These are phyloP conservation scores for Achatina immaculata DNA, from an alignment of 1,140 invertebrate species.

Conservation along the genomic window DNA sequence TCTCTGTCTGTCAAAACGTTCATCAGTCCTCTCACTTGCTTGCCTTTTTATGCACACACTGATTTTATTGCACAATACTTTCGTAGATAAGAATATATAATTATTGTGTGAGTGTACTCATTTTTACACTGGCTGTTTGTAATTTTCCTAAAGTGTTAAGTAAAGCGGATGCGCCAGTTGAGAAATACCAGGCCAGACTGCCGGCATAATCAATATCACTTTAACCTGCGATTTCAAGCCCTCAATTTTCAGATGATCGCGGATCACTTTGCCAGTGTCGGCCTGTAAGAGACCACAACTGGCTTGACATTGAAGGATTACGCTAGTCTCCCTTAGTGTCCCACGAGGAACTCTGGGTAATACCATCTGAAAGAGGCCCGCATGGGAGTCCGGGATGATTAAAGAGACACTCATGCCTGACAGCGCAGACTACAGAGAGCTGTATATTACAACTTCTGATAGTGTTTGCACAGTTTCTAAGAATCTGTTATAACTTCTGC, in stretches of 20 bases:
- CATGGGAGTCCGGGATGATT: not conserved
- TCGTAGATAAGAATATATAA: no score
- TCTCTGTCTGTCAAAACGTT: no score
- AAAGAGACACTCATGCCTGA: not conserved
- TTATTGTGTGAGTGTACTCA: no score
- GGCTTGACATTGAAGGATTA: not conserved
- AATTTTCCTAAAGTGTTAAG: no score
- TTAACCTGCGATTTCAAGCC: not conserved
- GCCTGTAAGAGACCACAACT: not conserved
- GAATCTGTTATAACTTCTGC: not conserved
- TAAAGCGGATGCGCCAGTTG: no score
- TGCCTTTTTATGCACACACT: no score
- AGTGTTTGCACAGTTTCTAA: not conserved
- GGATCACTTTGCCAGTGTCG: slow-evolving; percentile 3
- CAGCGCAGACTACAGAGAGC: no score
- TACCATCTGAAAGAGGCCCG: not conserved
- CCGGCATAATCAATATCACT: not conserved
- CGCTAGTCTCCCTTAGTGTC: not conserved
- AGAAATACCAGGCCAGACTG: not conserved
- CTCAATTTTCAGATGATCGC: not conserved
- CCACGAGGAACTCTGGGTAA: slow-evolving; percentile 1
- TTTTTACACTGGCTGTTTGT: no score
- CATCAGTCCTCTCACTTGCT: no score
- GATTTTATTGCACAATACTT: no score
- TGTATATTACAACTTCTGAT: not conserved